phyloP scores from a whole-genome alignment of 1,140 invertebrate species.

The Epicauta chinensis region DNA sequence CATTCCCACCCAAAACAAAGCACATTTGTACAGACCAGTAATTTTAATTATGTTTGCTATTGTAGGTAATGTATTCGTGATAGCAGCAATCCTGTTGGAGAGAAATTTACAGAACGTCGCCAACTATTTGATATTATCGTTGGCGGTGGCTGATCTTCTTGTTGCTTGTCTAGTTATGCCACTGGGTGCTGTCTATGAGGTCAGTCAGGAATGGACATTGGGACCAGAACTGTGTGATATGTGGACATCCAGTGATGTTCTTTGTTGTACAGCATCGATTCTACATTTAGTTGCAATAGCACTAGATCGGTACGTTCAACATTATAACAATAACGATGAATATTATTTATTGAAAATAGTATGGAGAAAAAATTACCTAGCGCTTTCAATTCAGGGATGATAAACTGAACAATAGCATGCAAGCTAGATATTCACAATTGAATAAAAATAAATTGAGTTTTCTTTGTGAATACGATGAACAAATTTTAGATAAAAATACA shows the following conservation, averaged over 20 bases:
- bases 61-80: conserved; percentile 95
- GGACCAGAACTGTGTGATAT: conserved; percentile 88
- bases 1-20: too few relatives aligned
- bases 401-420: too few relatives aligned
- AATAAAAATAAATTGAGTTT: too few relatives aligned
- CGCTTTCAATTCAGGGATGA: too few relatives aligned
- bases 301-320: conserved; percentile 67
- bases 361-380: too few relatives aligned
- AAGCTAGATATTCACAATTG: too few relatives aligned
- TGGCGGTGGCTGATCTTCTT: conserved; percentile 90
- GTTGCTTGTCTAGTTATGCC: conserved; percentile 94
- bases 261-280: conserved; percentile 95
- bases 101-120: conserved; percentile 89
- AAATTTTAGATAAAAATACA: too few relatives aligned
- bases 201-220: conserved; percentile 47
- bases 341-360: too few relatives aligned
- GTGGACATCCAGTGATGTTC: conserved; percentile 95
- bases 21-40: too few relatives aligned
- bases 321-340: too few relatives aligned
- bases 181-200: conserved; percentile 75
- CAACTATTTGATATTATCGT: conserved; percentile 88
- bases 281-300: conserved; percentile 94
- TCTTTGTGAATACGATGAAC: too few relatives aligned
- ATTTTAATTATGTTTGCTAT: conserved; percentile 20
- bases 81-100: conserved; percentile 93